phyloP scores from a whole-genome alignment of 2,113 vertebrate species.

The Azemiops feae region DNA sequence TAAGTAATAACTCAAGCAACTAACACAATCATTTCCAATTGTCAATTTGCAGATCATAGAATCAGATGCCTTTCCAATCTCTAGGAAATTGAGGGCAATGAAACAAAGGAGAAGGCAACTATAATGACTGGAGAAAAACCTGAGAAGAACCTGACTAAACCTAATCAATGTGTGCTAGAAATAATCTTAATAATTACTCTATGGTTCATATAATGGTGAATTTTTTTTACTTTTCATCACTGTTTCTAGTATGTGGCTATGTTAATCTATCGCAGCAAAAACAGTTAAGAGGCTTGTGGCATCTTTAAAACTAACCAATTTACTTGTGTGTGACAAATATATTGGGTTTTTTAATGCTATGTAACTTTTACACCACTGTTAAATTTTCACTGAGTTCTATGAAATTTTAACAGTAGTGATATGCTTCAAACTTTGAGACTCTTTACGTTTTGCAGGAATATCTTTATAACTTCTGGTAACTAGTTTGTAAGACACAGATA shows the following conservation, averaged over 20 bases:
- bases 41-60: not conserved
- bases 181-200: not conserved
- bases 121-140: not conserved
- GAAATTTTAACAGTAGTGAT: too few relatives aligned
- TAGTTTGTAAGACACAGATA: not conserved
- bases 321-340: too few relatives aligned
- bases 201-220: not conserved
- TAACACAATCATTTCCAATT: not conserved
- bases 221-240: not conserved
- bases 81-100: not conserved
- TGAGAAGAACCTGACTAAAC: not conserved
- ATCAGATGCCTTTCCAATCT: not conserved
- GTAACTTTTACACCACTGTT: too few relatives aligned
- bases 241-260: too few relatives aligned
- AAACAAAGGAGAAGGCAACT: not conserved
- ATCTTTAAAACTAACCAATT: too few relatives aligned
- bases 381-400: too few relatives aligned
- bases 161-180: not conserved
- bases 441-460: not conserved
- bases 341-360: too few relatives aligned
- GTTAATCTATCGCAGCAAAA: too few relatives aligned
- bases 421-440: not conserved
- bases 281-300: too few relatives aligned
- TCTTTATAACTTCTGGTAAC: not conserved
- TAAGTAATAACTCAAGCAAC: not conserved